Evolutionary conservation across 2,113 vertebrate genomes (phyloP).

Genomic region (Zingel zingel): DNA sequence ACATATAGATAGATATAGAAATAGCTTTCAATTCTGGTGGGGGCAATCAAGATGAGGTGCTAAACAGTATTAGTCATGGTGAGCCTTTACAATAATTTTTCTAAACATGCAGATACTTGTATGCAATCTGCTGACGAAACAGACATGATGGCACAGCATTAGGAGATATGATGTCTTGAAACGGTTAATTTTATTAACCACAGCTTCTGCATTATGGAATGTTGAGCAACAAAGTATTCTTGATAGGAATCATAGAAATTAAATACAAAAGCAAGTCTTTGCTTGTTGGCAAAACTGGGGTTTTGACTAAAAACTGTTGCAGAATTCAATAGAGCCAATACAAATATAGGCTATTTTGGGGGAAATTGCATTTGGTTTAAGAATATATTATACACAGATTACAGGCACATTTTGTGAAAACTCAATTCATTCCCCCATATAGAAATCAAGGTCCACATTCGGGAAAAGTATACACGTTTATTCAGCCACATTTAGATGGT

Average conservation of each 20-base stretch:
- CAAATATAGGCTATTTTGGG: background rate
- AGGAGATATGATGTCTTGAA: constrained; percentile 5
- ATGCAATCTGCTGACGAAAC: background rate
- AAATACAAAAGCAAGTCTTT: constrained; percentile 16
- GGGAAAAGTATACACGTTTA: background rate
- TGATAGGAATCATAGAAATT: background rate
- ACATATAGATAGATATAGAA: background rate
- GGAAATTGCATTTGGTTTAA: background rate
- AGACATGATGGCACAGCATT: background rate
- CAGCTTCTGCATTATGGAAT: constrained; percentile 1
- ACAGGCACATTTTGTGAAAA: background rate
- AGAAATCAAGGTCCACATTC: background rate
- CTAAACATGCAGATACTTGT: no score
- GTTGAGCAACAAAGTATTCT: constrained; percentile 8
- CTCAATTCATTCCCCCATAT: background rate
- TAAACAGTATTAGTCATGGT: background rate
- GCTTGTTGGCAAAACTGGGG: constrained; percentile 1
- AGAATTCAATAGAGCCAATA: background rate
- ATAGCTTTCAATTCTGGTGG: background rate
- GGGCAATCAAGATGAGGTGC: background rate
- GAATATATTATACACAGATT: background rate
- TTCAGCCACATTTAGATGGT: background rate
- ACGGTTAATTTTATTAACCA: constrained; percentile 7
- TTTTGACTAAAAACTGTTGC: constrained; percentile 1
- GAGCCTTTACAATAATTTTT: background rate